Percentiles rank a stretch among this genome's conserved stretches.
These are phyloP conservation scores for Caenorhabditis japonica DNA, from an alignment of 2,888 invertebrate species.

Conservation along the genomic window DNA sequence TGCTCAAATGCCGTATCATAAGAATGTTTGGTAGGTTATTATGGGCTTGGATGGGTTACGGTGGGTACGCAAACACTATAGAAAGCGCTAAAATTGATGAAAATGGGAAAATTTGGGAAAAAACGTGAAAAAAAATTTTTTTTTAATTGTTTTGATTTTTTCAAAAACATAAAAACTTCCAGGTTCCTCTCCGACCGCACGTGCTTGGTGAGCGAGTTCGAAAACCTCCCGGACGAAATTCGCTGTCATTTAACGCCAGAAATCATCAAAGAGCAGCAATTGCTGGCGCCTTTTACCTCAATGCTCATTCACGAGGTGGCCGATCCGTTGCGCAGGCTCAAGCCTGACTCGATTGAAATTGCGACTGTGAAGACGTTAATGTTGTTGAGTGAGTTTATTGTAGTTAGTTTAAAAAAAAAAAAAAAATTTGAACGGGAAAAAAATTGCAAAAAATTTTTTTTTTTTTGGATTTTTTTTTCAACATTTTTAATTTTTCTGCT, in stretches of 20 bases:
- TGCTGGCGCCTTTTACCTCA: slow-evolving; percentile 50
- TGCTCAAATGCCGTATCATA: slow-evolving; percentile 48
- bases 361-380: slow-evolving; percentile 61
- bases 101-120: no score
- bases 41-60: no score
- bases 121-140: no score
- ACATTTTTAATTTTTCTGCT: no score
- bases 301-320: slow-evolving; percentile 58
- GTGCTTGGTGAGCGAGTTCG: slow-evolving; percentile 49
- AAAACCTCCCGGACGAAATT: slow-evolving; percentile 45
- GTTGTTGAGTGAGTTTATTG: slow-evolving; percentile 56
- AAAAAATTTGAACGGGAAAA: background rate
- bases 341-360: slow-evolving; percentile 50
- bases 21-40: slow-evolving; percentile 56
- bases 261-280: slow-evolving; percentile 41
- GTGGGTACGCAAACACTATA: no score
- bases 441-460: background rate
- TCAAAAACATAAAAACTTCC: background rate
- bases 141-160: background rate
- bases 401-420: background rate
- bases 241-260: slow-evolving; percentile 31
- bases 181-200: slow-evolving; percentile 53
- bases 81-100: no score
- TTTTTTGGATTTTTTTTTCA: no score
- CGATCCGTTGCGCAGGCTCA: slow-evolving; percentile 46